Base-by-base conservation (phyloP, 2,113 vertebrate genomes). In the Cavia aperea region DNA sequence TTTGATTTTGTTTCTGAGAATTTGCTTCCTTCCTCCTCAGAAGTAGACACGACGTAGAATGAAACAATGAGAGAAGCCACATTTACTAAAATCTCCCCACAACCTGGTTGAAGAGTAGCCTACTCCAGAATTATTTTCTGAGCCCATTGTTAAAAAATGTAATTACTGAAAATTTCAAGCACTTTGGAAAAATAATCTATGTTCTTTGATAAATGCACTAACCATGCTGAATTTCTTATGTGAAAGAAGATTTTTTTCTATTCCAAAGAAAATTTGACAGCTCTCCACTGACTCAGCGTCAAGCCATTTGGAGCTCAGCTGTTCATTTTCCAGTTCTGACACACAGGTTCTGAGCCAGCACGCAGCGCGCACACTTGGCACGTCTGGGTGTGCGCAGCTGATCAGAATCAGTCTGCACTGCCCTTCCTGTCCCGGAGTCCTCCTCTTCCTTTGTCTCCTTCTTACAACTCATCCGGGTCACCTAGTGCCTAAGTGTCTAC, bases 301-400 rank as follows among this genome's bases (percentile, higher is more conserved):
- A 33, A 36, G 8, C 58, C 39, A 75, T 21, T 2, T 29, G 5
- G 18, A 66, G 3, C 36, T 73, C 39, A 33, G 58, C 66, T 81
- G 10, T 36, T 63, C 49, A 33, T 43, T 86, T 81, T 77, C 12
- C n/a, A 18, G 63, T 39, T 24, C 31, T 31, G 29, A 39, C 6
- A 26, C 11, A 7, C 19, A 51, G 1, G 6, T 26, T 65, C 31
- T 24, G 29, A 39, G 12, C n/a, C 36, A 0, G 10, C 1, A 26
- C 23, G 56, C 1, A 16, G 5, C 0, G 18, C 39, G 9, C 26
- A 9, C 13, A 7, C 2, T 77, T 9, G 16, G 2, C 31, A 15
- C 6, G 21, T 4, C 15, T 62, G 3, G 4, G 2, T 9, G 21
- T 3, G 3, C 12, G 13, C 12, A 8, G 2, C 4, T 26, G 14